phyloP scores from a whole-genome alignment of 2,888 invertebrate genomes.

The Melanargia galathea region DNA sequence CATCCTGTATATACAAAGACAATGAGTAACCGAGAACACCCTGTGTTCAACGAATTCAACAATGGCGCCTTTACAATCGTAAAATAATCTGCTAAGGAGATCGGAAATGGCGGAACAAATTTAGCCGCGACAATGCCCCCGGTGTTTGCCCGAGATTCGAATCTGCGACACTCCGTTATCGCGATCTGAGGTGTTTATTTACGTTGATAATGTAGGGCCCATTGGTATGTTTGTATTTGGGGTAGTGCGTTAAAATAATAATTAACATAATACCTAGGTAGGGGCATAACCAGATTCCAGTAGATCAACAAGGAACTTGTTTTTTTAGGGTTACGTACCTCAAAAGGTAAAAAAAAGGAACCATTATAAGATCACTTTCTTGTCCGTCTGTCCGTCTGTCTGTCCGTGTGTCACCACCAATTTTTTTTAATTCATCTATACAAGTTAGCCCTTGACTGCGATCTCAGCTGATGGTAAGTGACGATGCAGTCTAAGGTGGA shows the following conservation, averaged over 20 bases:
- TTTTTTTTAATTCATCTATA: too few species aligned
- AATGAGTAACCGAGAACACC: slow-evolving; percentile 19
- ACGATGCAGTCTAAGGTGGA: too few species aligned
- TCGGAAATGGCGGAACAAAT: slow-evolving; percentile 79
- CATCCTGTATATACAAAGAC: slow-evolving; percentile 11
- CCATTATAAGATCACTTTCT: too few species aligned
- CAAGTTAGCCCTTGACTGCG: too few species aligned
- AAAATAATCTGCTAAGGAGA: slow-evolving; percentile 74
- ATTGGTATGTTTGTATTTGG: background rate
- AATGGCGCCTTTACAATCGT: slow-evolving; percentile 69
- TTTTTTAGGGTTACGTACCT: too few species aligned
- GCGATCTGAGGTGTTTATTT: slow-evolving; percentile 66
- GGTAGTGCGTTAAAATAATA: background rate
- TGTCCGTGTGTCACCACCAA: too few species aligned
- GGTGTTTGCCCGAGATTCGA: slow-evolving; percentile 73
- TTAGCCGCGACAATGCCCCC: slow-evolving; percentile 76
- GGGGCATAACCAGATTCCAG: too few species aligned
- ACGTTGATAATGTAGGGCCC: slow-evolving; percentile 42
- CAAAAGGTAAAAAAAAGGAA: too few species aligned
- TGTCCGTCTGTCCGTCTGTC: too few species aligned
- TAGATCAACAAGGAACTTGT: too few species aligned
- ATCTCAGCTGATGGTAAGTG: too few species aligned
- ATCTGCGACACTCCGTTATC: slow-evolving; percentile 72
- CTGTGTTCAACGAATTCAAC: slow-evolving; percentile 41
- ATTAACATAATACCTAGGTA: too few species aligned